Conservation (phyloP, 2,888 invertebrate species). For the Seira ritae region DNA sequence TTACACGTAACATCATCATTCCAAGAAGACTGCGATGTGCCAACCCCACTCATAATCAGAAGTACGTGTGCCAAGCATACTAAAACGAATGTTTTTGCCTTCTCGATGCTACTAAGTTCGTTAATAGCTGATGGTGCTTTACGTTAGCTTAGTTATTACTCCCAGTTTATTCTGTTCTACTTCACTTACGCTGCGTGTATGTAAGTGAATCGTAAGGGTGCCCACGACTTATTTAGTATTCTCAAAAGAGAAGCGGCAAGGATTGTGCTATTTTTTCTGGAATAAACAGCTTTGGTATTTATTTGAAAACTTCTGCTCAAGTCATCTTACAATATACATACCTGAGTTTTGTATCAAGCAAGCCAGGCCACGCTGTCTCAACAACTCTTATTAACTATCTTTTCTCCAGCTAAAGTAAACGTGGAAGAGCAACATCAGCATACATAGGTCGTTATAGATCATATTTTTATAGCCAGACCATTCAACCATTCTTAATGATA, state of each 20-base stretch:
- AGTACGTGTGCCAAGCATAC: constrained; percentile 34
- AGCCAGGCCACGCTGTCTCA: neutral
- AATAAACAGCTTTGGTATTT: too few species aligned
- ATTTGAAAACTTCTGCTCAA: too few species aligned
- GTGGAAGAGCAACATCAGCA: neutral
- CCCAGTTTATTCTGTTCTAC: neutral
- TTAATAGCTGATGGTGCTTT: neutral
- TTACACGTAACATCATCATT: too few species aligned
- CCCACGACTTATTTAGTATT: constrained; percentile 43
- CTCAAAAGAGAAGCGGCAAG: constrained; percentile 25
- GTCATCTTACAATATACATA: neutral
- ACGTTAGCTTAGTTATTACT: constrained; percentile 1
- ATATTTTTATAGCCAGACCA: neutral
- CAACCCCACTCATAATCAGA: neutral
- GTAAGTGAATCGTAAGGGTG: constrained; percentile 5
- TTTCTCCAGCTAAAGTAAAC: constrained; percentile 3
- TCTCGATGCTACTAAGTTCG: neutral
- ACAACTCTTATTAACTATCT: constrained; percentile 2
- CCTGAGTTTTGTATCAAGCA: neutral
- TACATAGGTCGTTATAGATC: too few species aligned
- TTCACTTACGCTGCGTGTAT: too few species aligned
- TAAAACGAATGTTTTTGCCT: neutral
- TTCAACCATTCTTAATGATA: constrained; percentile 41
- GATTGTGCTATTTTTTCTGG: too few species aligned
- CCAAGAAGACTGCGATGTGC: too few species aligned